Conservation (phyloP, 35 echinoderm and acorn worm species). For the Heliocidaris tuberculata region DNA sequence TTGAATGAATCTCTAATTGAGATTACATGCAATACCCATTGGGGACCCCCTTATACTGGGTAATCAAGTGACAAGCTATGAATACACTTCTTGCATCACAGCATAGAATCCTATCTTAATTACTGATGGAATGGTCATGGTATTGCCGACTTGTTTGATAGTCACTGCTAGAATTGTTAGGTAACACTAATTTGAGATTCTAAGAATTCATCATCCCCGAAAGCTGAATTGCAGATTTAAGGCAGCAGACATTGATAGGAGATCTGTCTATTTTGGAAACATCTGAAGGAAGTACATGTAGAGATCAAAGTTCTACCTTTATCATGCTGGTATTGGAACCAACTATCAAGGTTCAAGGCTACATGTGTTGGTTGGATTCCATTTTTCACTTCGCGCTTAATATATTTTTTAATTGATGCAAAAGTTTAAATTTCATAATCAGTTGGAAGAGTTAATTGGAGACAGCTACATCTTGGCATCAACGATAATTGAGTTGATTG, state of each 20-base stretch:
- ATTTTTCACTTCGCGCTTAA: neutral
- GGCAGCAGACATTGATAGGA: neutral
- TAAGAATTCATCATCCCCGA: neutral
- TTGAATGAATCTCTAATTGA: too few species aligned
- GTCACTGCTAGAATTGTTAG: neutral
- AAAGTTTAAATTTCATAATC: neutral
- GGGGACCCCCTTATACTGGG: neutral
- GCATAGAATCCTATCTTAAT: neutral
- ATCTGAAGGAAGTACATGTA: neutral
- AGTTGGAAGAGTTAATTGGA: neutral
- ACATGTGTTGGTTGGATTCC: neutral
- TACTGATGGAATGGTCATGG: neutral
- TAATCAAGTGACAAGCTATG: neutral
- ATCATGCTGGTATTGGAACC: neutral
- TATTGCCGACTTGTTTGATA: neutral
- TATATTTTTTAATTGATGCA: neutral
- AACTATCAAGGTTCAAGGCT: neutral
- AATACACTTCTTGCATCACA: slow-evolving; percentile 1
- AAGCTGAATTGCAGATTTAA: neutral
- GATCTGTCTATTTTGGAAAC: neutral
- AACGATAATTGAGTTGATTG: neutral
- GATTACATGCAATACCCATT: neutral
- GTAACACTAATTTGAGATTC: neutral
- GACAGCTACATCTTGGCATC: neutral
- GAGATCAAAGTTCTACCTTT: slow-evolving; percentile 2